phyloP scores from a whole-genome alignment of 2,113 vertebrate species.

The Rhinolophus sinicus region DNA sequence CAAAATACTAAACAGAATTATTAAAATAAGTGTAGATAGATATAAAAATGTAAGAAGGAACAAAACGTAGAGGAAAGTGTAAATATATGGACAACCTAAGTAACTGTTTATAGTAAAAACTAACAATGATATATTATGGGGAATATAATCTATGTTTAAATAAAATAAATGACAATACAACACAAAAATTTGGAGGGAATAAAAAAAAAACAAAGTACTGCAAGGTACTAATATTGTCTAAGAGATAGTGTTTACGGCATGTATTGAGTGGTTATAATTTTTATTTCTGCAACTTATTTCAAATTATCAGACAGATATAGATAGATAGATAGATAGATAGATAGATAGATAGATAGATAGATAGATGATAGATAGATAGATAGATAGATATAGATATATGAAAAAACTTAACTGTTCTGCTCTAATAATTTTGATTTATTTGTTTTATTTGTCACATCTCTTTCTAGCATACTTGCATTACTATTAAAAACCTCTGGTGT shows the following conservation, averaged over 20 bases:
- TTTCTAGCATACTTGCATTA: conserved; percentile 29
- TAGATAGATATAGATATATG: background rate
- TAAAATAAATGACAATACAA: background rate
- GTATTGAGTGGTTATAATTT: background rate
- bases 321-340: too few species aligned
- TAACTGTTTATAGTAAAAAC: background rate
- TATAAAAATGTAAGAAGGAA: background rate
- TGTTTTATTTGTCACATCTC: conserved; percentile 13
- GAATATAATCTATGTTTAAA: background rate
- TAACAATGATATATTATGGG: background rate
- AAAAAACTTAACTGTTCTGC: background rate
- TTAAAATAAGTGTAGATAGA: background rate
- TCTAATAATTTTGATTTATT: conserved; percentile 21
- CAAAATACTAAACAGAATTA: background rate
- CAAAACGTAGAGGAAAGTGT: background rate
- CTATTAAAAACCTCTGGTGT: conserved; percentile 48
- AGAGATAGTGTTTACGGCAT: background rate
- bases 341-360: too few species aligned
- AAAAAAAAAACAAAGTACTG: background rate
- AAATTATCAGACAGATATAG: too few species aligned
- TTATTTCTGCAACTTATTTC: background rate
- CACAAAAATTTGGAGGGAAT: background rate
- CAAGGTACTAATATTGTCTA: background rate
- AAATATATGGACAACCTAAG: background rate
- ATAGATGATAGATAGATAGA: too few species aligned